These are phyloP conservation scores for Elachura formosa DNA, from an alignment of 2,113 vertebrate species.

Conservation along the genomic window DNA sequence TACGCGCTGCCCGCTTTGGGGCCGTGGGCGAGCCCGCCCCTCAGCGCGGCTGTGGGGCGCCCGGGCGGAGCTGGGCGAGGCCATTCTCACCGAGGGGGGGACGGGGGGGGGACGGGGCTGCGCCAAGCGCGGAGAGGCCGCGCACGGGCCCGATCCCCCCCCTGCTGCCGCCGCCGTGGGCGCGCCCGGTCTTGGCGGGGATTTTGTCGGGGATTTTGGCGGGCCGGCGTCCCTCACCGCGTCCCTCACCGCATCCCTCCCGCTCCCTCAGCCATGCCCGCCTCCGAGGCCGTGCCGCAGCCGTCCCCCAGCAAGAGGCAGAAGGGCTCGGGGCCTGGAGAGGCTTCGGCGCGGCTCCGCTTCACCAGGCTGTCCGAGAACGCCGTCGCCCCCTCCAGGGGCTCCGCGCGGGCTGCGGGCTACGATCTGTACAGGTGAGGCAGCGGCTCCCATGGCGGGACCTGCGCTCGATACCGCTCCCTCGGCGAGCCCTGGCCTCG, in stretches of 20 bases:
- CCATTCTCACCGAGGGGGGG: background rate
- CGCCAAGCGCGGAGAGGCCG: accelerated
- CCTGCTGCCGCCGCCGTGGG: background rate
- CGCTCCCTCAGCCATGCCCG: constrained; percentile 70
- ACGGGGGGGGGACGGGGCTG: background rate
- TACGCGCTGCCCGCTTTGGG: accelerated
- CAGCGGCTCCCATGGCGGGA: background rate
- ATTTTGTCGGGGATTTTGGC: constrained; percentile 25
- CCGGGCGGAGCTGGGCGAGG: background rate
- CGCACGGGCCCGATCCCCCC: background rate
- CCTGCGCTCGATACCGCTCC: background rate
- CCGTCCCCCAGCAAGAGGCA: constrained; percentile 73
- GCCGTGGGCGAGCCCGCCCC: background rate
- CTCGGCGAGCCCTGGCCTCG: too few species aligned
- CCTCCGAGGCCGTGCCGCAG: constrained; percentile 29
- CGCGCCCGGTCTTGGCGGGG: background rate
- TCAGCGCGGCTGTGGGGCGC: accelerated
- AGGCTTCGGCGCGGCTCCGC: constrained; percentile 28
- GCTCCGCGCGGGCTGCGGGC: constrained; percentile 85
- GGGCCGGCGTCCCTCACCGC: background rate
- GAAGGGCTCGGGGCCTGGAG: background rate
- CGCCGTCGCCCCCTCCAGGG: constrained; percentile 81
- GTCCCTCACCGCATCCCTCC: background rate
- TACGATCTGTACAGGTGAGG: constrained; percentile 93
- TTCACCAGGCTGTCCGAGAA: constrained; percentile 86